Percentiles rank a stretch among this genome's conserved stretches.
phyloP scores from a whole-genome alignment of 2,888 invertebrate species.

The Ectropis crepuscularia region DNA sequence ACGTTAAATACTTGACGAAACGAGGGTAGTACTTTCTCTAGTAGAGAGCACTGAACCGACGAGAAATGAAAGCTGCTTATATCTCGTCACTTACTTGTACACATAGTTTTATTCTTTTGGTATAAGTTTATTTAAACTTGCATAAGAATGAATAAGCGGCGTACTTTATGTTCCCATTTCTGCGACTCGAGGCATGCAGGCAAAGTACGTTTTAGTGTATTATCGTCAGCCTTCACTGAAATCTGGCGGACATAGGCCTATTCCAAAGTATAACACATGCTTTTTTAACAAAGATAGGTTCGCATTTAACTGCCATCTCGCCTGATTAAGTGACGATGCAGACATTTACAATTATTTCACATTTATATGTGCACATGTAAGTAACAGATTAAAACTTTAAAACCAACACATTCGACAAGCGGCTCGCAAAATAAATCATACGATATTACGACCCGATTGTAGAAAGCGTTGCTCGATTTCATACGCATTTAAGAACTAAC shows the following conservation, averaged over 20 bases:
- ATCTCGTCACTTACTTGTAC: slow-evolving; percentile 7
- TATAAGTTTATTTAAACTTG: not conserved
- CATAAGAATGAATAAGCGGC: too few relatives aligned
- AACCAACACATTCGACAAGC: not conserved
- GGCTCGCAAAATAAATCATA: not conserved
- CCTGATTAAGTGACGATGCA: too few relatives aligned
- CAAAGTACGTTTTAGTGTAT: too few relatives aligned
- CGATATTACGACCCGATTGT: not conserved
- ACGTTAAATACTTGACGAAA: slow-evolving; percentile 10
- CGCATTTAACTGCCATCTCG: too few relatives aligned
- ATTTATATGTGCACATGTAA: not conserved
- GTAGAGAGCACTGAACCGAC: slow-evolving; percentile 5
- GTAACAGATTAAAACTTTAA: not conserved
- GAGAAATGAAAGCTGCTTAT: slow-evolving; percentile 22
- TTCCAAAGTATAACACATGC: too few relatives aligned
- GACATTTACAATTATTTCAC: not conserved
- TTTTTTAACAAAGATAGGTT: too few relatives aligned
- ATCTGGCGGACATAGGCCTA: too few relatives aligned
- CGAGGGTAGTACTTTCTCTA: slow-evolving; percentile 8
- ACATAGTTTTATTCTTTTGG: not conserved
- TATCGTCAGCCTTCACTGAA: too few relatives aligned
- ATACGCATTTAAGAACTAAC: slow-evolving; percentile 8
- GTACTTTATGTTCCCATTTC: too few relatives aligned
- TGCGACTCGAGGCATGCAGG: too few relatives aligned
- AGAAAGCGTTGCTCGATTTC: not conserved